Evolutionary conservation across 2,797 vertebrate genomes (phyloP).

Genomic region (Myiotriccus ornatus): DNA sequence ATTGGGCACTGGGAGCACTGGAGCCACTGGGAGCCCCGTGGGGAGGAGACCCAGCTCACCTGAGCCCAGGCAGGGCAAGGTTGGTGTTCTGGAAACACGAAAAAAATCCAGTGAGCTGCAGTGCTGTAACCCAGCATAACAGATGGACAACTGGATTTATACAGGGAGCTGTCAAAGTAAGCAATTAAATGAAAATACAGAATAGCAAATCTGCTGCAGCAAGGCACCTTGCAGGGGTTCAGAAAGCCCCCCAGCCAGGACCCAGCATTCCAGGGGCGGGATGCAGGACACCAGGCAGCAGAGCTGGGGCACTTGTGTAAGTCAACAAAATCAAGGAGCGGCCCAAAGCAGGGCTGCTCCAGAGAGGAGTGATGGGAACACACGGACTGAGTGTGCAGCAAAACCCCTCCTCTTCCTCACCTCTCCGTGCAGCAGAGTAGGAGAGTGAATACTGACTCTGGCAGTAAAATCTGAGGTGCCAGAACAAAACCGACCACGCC

Average conservation of each 20-base stretch:
- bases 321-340: not conserved
- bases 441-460: not conserved
- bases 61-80: not conserved
- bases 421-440: not conserved
- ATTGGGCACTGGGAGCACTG: not conserved
- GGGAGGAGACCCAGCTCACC: not conserved
- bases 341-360: not conserved
- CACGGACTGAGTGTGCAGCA: not conserved
- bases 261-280: not conserved
- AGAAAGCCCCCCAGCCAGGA: not conserved
- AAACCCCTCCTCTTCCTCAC: not conserved
- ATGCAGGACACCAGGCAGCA: not conserved
- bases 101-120: not conserved
- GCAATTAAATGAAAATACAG: constrained; percentile 72
- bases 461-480: not conserved
- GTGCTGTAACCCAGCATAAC: constrained; percentile 50
- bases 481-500: not conserved
- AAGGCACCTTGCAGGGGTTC: constrained; percentile 19
- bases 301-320: not conserved
- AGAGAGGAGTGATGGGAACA: not conserved
- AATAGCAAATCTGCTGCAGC: constrained; percentile 51
- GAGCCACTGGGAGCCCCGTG: fast-evolving
- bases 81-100: not conserved
- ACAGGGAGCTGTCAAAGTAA: constrained; percentile 66
- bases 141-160: constrained; percentile 74